Conservation (phyloP, 1,140 invertebrate species). For the Bemisia tabaci region DNA sequence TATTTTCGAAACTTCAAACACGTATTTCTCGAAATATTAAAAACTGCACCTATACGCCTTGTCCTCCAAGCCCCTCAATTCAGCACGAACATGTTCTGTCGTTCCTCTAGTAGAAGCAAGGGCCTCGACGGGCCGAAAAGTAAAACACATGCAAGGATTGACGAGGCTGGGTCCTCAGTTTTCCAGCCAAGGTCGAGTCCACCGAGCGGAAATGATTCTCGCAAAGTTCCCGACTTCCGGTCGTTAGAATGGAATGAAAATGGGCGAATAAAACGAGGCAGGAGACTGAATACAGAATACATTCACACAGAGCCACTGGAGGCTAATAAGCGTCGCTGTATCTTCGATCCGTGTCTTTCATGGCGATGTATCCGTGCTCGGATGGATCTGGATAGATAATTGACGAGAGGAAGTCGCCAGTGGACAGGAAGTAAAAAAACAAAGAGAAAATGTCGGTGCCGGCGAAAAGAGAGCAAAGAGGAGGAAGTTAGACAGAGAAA, state of each 20-base stretch:
- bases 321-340: not conserved
- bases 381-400: not conserved
- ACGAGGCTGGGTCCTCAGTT: no score
- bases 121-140: no score
- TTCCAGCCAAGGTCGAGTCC: not conserved
- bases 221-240: not conserved
- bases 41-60: no score
- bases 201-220: not conserved
- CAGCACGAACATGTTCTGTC: no score
- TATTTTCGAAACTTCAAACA: no score
- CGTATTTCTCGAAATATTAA: no score
- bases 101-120: no score
- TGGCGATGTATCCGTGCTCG: not conserved
- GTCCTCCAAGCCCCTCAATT: no score
- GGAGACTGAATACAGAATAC: not conserved
- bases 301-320: not conserved
- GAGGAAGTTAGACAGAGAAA: not conserved
- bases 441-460: not conserved
- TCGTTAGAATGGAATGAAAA: not conserved
- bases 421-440: not conserved
- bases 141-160: no score
- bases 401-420: not conserved
- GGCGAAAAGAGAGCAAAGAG: not conserved
- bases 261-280: not conserved
- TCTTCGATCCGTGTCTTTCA: not conserved